Base-by-base conservation (phyloP, 2,888 invertebrate genomes). In the Cylloceria caligata region DNA sequence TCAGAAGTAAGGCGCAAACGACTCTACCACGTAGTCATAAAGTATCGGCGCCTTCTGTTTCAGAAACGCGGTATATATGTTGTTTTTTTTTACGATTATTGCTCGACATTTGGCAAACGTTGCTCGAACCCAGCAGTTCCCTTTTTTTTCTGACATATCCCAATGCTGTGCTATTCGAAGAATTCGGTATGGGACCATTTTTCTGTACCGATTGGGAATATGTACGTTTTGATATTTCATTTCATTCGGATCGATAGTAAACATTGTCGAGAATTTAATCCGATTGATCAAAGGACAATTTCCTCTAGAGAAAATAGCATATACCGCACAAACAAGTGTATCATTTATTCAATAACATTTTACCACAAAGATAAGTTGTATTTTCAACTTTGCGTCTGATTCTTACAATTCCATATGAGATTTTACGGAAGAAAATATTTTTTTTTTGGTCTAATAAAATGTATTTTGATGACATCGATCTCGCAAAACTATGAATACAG, bases 1-100 rank as follows among this genome's bases (percentile, higher is more conserved):
- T 30, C 34, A 3, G 49, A 36, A 36, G 49, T 49, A 68, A 68
- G 49, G 49, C 47, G 19, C 34, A 34, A 68, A 68, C 49, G 67
- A 34, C 36, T 49, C 34, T 34, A 19, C 49, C 13, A 49, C 19
- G 24, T 34, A 21, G 67, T 49, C 47, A 21, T 68, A 49, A 68
- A 49, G 30, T 36, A 49, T 68, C 67, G 47, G 49, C 47, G 47
- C 34, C 19, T 13, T 13, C 55, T 13, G 16, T 49, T 13, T 19
- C 5, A n/a, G 49, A 6, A 19, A 49, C 19, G 19, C 6, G 1
- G 21, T 21, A 68, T n/a, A 16, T 34, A 49, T 24, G 5, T 5
- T 13, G 11, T 68, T 13, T 47, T 1, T 21, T 76, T 85, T 83
- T 84, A 83, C 81, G 81, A 83, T 84, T 84, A 83, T 83, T 77